phyloP scores from a whole-genome alignment of 2,113 vertebrate species.

The Toxostoma redivivum region DNA sequence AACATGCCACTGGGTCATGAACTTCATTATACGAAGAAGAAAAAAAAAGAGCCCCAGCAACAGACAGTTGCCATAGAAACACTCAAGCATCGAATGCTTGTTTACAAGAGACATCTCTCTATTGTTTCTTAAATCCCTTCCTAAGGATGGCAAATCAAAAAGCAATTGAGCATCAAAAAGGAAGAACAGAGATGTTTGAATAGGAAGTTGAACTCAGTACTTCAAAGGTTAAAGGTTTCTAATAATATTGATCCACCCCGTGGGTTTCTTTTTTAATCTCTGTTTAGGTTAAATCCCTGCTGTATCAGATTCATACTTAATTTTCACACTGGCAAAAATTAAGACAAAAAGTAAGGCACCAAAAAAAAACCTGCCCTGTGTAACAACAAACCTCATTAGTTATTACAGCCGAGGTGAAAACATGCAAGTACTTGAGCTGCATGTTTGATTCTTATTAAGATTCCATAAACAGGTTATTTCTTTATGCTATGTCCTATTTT shows the following conservation, averaged over 20 bases:
- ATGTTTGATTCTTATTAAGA: neutral
- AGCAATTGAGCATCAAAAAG: slow-evolving; percentile 76
- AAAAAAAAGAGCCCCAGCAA: slow-evolving; percentile 82
- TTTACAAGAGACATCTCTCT: slow-evolving; percentile 87
- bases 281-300: slow-evolving; percentile 77
- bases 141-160: slow-evolving; percentile 79
- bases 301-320: slow-evolving; percentile 77
- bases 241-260: slow-evolving; percentile 74
- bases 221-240: slow-evolving; percentile 73
- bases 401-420: slow-evolving; percentile 43
- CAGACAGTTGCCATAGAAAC: slow-evolving; percentile 92
- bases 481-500: slow-evolving; percentile 45
- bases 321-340: slow-evolving; percentile 80
- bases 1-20: slow-evolving; percentile 79
- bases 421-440: slow-evolving; percentile 35
- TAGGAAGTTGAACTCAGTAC: slow-evolving; percentile 74
- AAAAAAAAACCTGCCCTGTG: slow-evolving; percentile 73
- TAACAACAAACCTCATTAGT: slow-evolving; percentile 56
- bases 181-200: slow-evolving; percentile 73
- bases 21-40: slow-evolving; percentile 77
- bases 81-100: slow-evolving; percentile 84
- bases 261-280: slow-evolving; percentile 42
- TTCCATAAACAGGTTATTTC: slow-evolving; percentile 56
- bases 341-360: slow-evolving; percentile 83
- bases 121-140: slow-evolving; percentile 77